Percentiles rank a stretch among this genome's conserved stretches.
These are phyloP conservation scores for Idaea aversata DNA, from an alignment of 2,888 invertebrate species.

Conservation along the genomic window DNA sequence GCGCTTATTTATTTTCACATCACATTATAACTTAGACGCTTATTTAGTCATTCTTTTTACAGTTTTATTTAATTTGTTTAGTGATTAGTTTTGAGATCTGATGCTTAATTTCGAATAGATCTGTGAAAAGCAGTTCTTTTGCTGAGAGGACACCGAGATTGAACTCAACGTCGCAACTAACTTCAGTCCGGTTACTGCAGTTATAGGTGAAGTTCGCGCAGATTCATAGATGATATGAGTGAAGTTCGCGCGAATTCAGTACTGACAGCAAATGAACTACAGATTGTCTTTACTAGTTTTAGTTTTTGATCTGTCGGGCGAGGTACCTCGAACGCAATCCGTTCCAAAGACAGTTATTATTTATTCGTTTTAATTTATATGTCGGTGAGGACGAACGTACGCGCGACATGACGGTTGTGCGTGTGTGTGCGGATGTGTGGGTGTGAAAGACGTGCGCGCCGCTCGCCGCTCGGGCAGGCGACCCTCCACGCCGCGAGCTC, in stretches of 20 bases:
- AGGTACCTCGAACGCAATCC: constrained; percentile 62
- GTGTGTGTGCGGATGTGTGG: constrained; percentile 27
- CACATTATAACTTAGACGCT: constrained; percentile 22
- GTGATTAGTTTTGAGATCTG: constrained; percentile 9
- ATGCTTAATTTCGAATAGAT: no score
- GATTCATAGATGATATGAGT: no score
- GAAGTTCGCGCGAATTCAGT: no score
- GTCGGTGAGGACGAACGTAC: constrained; percentile 27
- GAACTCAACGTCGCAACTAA: no score
- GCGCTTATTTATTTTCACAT: constrained; percentile 37
- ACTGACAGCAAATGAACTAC: no score
- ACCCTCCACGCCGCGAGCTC: constrained; percentile 42
- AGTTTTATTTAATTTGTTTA: constrained; percentile 21
- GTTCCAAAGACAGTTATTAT: constrained; percentile 73
- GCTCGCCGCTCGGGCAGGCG: constrained; percentile 54
- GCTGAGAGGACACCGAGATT: no score
- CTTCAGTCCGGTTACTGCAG: no score
- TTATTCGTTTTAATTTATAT: constrained; percentile 70
- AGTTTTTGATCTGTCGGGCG: neutral
- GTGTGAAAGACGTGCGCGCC: constrained; percentile 30
- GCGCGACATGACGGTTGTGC: constrained; percentile 25
- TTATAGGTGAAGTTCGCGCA: no score
- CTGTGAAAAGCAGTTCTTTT: no score
- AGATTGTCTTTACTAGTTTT: no score
- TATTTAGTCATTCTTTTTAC: constrained; percentile 18